These are phyloP conservation scores for Drosophila novamexicana DNA, from an alignment of 1,140 invertebrate species.

Conservation along the genomic window DNA sequence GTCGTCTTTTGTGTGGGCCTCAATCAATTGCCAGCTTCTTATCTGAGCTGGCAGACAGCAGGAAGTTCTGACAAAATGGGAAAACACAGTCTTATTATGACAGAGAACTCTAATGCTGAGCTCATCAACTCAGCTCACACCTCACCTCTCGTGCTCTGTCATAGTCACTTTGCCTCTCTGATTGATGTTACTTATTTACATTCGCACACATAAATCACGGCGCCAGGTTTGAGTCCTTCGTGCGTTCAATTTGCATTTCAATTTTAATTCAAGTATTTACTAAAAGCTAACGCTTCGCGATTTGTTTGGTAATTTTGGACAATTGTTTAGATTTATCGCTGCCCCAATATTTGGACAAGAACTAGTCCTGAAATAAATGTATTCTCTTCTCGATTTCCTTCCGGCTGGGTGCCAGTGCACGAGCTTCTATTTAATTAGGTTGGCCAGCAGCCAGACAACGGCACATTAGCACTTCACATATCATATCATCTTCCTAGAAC, in stretches of 20 bases:
- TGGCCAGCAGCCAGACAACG: slow-evolving; percentile 27
- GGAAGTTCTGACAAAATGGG: slow-evolving; percentile 67
- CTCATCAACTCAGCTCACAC: slow-evolving; percentile 6
- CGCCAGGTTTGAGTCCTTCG: slow-evolving; percentile 40
- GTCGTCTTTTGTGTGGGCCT: slow-evolving; percentile 41
- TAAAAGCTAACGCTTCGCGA: slow-evolving; percentile 33
- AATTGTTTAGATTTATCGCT: slow-evolving; percentile 29
- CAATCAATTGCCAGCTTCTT: slow-evolving; percentile 68
- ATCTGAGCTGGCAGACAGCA: slow-evolving; percentile 52
- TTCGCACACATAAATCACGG: slow-evolving; percentile 59
- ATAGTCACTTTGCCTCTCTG: slow-evolving; percentile 28
- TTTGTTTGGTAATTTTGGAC: slow-evolving; percentile 52
- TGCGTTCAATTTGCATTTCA: slow-evolving; percentile 75
- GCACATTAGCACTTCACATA: slow-evolving; percentile 70
- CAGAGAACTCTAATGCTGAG: slow-evolving; percentile 18
- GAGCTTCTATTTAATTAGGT: slow-evolving; percentile 28
- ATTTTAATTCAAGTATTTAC: slow-evolving; percentile 47
- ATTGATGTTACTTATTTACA: slow-evolving; percentile 52
- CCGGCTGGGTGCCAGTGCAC: background rate
- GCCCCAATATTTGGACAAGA: slow-evolving; percentile 14
- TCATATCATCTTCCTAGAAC: slow-evolving; percentile 42
- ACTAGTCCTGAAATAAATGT: background rate
- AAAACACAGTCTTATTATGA: slow-evolving; percentile 37
- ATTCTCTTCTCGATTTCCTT: background rate
- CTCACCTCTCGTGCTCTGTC: slow-evolving; percentile 21